Evolutionary conservation across 2,888 invertebrate genomes (phyloP).

Genomic region (Drosophila incognita): DNA sequence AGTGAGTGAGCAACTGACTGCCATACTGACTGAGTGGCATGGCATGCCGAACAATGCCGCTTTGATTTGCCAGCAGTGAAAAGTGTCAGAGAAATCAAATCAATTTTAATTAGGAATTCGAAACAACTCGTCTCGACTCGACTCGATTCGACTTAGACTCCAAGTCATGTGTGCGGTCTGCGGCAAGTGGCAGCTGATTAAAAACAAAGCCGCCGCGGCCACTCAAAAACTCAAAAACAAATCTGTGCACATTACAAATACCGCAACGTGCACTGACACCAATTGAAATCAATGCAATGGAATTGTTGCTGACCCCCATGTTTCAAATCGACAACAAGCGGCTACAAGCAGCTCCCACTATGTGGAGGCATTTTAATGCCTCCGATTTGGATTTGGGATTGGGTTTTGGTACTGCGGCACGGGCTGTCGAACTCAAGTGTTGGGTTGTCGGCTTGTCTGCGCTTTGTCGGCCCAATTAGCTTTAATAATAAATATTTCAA

Average conservation of each 20-base stretch:
- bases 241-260: slow-evolving; percentile 56
- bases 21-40: slow-evolving; percentile 53
- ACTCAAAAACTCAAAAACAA: slow-evolving; percentile 51
- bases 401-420: slow-evolving; percentile 36
- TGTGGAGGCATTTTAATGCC: slow-evolving; percentile 73
- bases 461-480: slow-evolving; percentile 69
- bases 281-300: slow-evolving; percentile 65
- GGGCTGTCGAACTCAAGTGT: slow-evolving; percentile 28
- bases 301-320: slow-evolving; percentile 53
- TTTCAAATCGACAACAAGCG: slow-evolving; percentile 4
- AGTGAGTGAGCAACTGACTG: slow-evolving; percentile 12
- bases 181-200: slow-evolving; percentile 77
- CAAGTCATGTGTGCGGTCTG: slow-evolving; percentile 69
- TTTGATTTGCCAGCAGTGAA: slow-evolving; percentile 68
- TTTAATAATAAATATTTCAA: slow-evolving; percentile 71
- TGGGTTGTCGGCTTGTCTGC: slow-evolving; percentile 1
- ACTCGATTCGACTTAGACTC: slow-evolving; percentile 22
- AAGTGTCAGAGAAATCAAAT: slow-evolving; percentile 81
- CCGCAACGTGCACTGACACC: slow-evolving; percentile 67
- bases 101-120: slow-evolving; percentile 78
- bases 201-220: slow-evolving; percentile 70
- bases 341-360: slow-evolving; percentile 39
- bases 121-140: slow-evolving; percentile 30
- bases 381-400: neutral
- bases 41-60: slow-evolving; percentile 77